phyloP scores from a whole-genome alignment of 2,113 vertebrate species.

The Lathamus discolor region DNA sequence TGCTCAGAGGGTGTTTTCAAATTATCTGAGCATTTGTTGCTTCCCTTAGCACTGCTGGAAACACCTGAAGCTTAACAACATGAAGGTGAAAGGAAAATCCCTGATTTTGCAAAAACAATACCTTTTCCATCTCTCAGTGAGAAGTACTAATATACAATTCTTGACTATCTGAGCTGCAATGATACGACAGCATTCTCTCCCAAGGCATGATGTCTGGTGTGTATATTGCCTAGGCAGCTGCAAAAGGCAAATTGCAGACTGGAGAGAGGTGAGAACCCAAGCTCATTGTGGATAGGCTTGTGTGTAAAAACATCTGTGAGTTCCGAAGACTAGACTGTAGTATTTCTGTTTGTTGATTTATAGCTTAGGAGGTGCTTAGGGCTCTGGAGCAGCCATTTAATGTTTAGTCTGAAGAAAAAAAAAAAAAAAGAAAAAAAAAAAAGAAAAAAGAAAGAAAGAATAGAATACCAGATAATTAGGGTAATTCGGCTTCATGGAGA shows the following conservation, averaged over 20 bases:
- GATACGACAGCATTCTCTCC: background rate
- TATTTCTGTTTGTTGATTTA: background rate
- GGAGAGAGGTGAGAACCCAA: background rate
- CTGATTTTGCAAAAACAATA: background rate
- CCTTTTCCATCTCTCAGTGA: background rate
- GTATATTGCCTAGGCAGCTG: background rate
- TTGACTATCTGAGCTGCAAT: background rate
- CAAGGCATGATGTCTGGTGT: background rate
- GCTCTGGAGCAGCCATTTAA: background rate
- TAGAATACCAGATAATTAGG: background rate
- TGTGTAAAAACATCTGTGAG: background rate
- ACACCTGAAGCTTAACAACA: background rate
- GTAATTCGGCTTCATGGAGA: background rate
- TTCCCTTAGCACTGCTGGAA: background rate
- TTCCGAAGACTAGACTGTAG: background rate
- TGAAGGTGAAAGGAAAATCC: background rate
- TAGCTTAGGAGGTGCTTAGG: background rate
- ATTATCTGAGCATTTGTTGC: background rate
- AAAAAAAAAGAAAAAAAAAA: background rate
- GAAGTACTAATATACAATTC: background rate
- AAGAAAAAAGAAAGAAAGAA: background rate
- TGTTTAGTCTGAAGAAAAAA: background rate
- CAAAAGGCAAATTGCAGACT: background rate
- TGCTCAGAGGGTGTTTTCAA: background rate
- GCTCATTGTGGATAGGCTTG: background rate